phyloP scores from a whole-genome alignment of 92 coral and sea anemone genomes.

The Virgularia gustaviana region DNA sequence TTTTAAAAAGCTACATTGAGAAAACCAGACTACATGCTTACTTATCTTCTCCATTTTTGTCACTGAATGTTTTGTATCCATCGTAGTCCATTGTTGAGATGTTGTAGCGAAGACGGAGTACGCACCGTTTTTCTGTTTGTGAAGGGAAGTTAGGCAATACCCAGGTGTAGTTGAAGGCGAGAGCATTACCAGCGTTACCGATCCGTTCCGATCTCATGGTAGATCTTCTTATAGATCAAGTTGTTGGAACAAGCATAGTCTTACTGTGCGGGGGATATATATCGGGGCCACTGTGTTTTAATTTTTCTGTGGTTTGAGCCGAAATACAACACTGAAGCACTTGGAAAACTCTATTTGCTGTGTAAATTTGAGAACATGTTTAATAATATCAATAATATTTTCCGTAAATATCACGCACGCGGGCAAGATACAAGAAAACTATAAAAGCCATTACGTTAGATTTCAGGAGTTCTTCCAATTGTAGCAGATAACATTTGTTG shows the following conservation, averaged over 20 bases:
- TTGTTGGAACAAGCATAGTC: background rate
- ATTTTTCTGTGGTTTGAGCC: too few species aligned
- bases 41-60: slow-evolving; percentile 69
- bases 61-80: slow-evolving; percentile 70
- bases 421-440: background rate
- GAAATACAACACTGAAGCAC: too few species aligned
- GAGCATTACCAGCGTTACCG: slow-evolving; percentile 82
- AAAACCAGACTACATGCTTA: background rate
- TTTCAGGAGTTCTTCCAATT: too few species aligned
- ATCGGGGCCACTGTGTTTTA: too few species aligned
- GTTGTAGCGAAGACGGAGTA: slow-evolving; percentile 76
- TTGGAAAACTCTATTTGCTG: too few species aligned
- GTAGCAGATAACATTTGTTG: too few species aligned
- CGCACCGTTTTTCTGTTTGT: slow-evolving; percentile 59
- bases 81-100: slow-evolving; percentile 88
- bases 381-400: too few species aligned
- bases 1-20: background rate
- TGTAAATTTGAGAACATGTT: too few species aligned
- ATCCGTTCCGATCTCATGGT: background rate
- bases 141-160: slow-evolving; percentile 74
- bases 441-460: background rate
- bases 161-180: slow-evolving; percentile 80
- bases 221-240: background rate
- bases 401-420: too few species aligned
- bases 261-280: too few species aligned